phyloP scores from a whole-genome alignment of 2,888 invertebrate genomes.

The Oegoconia quadripuncta region DNA sequence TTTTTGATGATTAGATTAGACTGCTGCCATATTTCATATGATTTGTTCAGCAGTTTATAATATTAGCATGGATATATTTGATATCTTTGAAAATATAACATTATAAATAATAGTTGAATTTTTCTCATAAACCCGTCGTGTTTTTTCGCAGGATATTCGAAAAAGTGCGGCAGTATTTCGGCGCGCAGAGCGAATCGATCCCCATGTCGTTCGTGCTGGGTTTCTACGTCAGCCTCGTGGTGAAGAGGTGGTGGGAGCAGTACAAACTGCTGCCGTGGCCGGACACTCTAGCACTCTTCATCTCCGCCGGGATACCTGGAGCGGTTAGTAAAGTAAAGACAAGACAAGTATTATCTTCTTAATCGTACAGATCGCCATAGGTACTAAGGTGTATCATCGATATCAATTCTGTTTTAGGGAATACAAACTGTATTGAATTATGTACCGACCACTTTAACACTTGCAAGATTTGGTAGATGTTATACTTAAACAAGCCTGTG shows the following conservation, averaged over 20 bases:
- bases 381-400: not conserved
- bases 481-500: too few species aligned
- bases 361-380: not conserved
- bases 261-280: conserved; percentile 96
- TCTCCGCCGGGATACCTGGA: conserved; percentile 94
- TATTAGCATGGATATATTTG: not conserved
- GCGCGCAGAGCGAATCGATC: conserved; percentile 92
- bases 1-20: too few species aligned
- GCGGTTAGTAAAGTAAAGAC: conserved; percentile 83
- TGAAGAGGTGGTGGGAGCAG: conserved; percentile 97
- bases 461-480: too few species aligned
- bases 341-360: conserved; percentile 1
- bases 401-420: not conserved
- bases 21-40: too few species aligned
- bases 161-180: conserved; percentile 90
- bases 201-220: conserved; percentile 97
- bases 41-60: not conserved
- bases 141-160: conserved; percentile 88
- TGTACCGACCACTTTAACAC: too few species aligned
- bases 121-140: too few species aligned
- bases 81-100: not conserved
- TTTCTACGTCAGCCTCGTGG: conserved; percentile 95
- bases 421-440: too few species aligned
- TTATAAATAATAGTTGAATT: not conserved
- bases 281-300: conserved; percentile 93